Evolutionary conservation across 2,888 invertebrate genomes (phyloP), one percentile per base, ranked within the genome.

Genomic region (Andrena chrysosceles): DNA sequence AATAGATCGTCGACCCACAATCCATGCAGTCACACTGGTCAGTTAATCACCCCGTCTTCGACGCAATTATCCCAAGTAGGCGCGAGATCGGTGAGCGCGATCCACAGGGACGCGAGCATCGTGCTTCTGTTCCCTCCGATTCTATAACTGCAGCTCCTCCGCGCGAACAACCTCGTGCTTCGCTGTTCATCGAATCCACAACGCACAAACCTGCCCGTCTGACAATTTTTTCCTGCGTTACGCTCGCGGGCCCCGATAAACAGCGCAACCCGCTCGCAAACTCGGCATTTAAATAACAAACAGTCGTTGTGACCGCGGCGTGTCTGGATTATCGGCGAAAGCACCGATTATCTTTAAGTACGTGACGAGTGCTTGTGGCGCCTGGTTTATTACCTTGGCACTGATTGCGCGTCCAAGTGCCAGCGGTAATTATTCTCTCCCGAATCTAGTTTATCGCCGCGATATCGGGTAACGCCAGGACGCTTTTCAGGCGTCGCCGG

Each of bases 31-130:
- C 86, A 82, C 85, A 73, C 87, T 67, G 86, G 77, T 85, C 90
- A 86, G 90, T 91, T 91, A 92, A 91, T 92, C 91, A 90, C 87
- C 88, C 88, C 87, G 91, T 91, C 91, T 91, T 92, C 91, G 91
- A 92, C 90, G 91, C 90, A 93, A 93, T 93, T 93, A 93, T 93
- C 90, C 87, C 90, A 91, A 91, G 92, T 92, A 91, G 91, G 90
- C 91, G 86, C 80, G 90, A 91, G 91, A 91, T 91, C 90, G 88
- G 88, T 80, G 85, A 89, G 86, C 84, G 81, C 87, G 89, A 90
- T 91, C 87, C 85, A 85, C 86, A 86, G 78, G 86, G 76, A 85
- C 81, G 80, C 87, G 84, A 79, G 84, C 80, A 80, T 86, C 69
- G 62, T 78, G 85, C 84, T 85, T 86, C 89, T 83, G 87, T 88